Evolutionary conservation across 1,140 invertebrate genomes (phyloP), one percentile per base, ranked within the genome.

Genomic region (Melitaea cinxia): DNA sequence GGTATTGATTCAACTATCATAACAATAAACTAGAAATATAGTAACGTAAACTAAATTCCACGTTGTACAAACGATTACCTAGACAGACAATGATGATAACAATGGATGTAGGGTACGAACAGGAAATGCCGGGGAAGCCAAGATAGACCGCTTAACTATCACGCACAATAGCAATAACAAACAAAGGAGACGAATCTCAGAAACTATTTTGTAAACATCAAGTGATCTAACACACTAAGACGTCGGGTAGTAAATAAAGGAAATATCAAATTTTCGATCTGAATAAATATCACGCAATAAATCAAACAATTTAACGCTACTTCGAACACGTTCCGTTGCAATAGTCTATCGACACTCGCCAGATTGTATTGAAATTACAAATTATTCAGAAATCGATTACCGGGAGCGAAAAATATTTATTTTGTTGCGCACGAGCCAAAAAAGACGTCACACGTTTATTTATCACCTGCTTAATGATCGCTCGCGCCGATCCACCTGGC

Each of bases 121-220:
- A 84, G 85, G 85, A 88, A 88, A 88, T 83, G 73, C 83, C 81
- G 64, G 37, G 74, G 75, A 77, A 79, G 73, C 79, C 77, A 67
- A 77, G 77, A 77, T 69, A 70, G 56, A 58, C 37, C 55, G 72
- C 66, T 69, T 66, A 75, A 73, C 78, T 74, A 78, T 78, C 80
- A 74, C 78, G 75, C 74, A 88, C 78, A 85, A 86, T 83, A 60
- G 72, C 66, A 61, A 68, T 68, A 73, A 76, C 71, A 75, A 79
- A 83, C 80, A 85, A 85, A 78, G 75, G 65, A 74, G 61, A 65
- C 65, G 60, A 53, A 73, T 66, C 57, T 66, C n/a, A 58, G 37
- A 33, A 65, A 35, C 39, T 42, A 37, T 57, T 30, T 33, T 57
- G 45, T 65, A 65, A 65, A 65, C 62, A 65, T 39, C 30, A n/a